phyloP scores from a whole-genome alignment of 2,797 vertebrate species.

The Catharus ustulatus region DNA sequence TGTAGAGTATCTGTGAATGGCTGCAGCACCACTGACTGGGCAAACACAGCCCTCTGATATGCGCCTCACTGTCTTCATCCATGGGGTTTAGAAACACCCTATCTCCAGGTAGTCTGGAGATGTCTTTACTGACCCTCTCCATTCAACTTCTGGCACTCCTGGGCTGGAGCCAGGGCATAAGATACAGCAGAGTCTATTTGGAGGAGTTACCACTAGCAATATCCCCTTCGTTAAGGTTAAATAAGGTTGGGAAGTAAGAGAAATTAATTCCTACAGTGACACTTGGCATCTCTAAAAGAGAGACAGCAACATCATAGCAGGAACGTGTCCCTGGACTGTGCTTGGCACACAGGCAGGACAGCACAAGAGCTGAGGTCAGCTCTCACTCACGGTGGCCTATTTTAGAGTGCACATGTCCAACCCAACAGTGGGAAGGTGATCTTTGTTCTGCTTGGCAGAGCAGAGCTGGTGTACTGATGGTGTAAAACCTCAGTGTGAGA shows the following conservation, averaged over 20 bases:
- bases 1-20: not conserved
- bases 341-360: not conserved
- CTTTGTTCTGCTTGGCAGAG: not conserved
- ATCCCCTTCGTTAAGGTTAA: not conserved
- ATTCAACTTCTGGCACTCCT: not conserved
- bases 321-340: not conserved
- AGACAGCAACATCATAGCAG: not conserved
- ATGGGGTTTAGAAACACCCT: not conserved
- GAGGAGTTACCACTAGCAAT: not conserved
- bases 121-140: not conserved
- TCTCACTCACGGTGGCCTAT: not conserved
- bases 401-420: not conserved
- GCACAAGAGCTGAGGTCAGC: not conserved
- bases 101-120: not conserved
- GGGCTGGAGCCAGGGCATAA: not conserved
- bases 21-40: not conserved
- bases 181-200: not conserved
- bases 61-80: not conserved
- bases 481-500: not conserved
- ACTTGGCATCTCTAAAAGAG: not conserved
- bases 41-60: not conserved
- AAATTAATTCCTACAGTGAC: not conserved
- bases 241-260: not conserved
- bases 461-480: not conserved
- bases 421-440: not conserved